A percentile compares a stretch with the other conserved stretches of the same genome.
Conservation (phyloP, 1,140 invertebrate species). For the Halesus radiatus region DNA sequence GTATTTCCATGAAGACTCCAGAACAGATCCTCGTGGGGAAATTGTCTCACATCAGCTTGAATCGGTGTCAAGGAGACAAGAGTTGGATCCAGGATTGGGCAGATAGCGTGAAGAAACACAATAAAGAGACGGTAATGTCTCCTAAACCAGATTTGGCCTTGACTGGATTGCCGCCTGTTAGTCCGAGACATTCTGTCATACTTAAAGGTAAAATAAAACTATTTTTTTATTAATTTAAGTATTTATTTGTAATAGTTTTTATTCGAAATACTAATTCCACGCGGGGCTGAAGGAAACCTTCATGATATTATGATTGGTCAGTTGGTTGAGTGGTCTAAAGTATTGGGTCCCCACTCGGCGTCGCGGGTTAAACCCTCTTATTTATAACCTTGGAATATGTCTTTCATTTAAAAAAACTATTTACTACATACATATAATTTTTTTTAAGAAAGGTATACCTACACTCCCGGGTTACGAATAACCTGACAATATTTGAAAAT, state of each 20-base stretch:
- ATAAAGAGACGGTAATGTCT: slow-evolving; percentile 60
- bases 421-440: too few relatives aligned
- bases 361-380: too few relatives aligned
- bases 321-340: too few relatives aligned
- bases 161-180: slow-evolving; percentile 59
- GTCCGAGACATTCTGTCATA: slow-evolving; percentile 52
- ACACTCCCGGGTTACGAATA: too few relatives aligned
- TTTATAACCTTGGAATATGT: too few relatives aligned
- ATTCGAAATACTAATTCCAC: background rate
- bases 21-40: slow-evolving; percentile 65
- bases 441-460: too few relatives aligned
- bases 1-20: slow-evolving; percentile 58
- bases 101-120: slow-evolving; percentile 68
- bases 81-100: slow-evolving; percentile 71
- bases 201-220: slow-evolving; percentile 45
- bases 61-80: slow-evolving; percentile 68
- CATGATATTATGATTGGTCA: too few relatives aligned
- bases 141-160: slow-evolving; percentile 58
- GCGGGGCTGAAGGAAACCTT: too few relatives aligned
- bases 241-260: too few relatives aligned
- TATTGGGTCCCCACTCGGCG: too few relatives aligned
- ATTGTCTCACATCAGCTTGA: slow-evolving; percentile 67
- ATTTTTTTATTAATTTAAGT: background rate
- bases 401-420: too few relatives aligned
- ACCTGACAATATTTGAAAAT: too few relatives aligned